These are phyloP conservation scores for Cyphomyrus discorhynchus DNA, from an alignment of 2,113 vertebrate species.

Conservation along the genomic window DNA sequence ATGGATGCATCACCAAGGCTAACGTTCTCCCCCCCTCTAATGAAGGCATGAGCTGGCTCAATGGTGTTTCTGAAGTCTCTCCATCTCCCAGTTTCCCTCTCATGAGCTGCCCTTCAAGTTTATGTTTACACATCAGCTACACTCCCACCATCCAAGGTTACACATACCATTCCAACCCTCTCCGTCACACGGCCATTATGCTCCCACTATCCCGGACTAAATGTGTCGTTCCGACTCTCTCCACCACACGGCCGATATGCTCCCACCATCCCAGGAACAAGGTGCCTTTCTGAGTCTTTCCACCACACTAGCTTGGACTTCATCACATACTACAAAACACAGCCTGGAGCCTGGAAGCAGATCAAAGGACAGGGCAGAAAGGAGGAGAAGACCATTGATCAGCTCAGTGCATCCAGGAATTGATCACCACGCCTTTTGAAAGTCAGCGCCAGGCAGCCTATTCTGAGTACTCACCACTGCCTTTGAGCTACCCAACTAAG, in stretches of 20 bases:
- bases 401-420: slow-evolving; percentile 27
- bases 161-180: not conserved
- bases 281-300: not conserved
- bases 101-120: slow-evolving; percentile 18
- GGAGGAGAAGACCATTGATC: slow-evolving; percentile 23
- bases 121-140: not conserved
- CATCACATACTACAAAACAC: not conserved
- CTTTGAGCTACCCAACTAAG: slow-evolving; percentile 29
- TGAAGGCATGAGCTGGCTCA: slow-evolving; percentile 34
- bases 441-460: slow-evolving; percentile 27
- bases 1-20: slow-evolving; percentile 40
- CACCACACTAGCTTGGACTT: not conserved
- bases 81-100: not conserved
- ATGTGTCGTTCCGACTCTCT: not conserved
- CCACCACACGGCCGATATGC: not conserved
- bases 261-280: not conserved
- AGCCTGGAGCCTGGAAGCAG: not conserved
- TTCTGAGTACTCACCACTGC: slow-evolving; percentile 39
- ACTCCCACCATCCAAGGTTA: not conserved
- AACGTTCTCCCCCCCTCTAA: slow-evolving; percentile 12
- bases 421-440: slow-evolving; percentile 18
- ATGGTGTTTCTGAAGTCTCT: not conserved
- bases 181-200: not conserved
- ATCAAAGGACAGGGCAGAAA: not conserved
- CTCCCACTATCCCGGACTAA: not conserved